Percentiles rank a stretch among this genome's conserved stretches.
Conservation (phyloP, 2,797 vertebrate genomes). For the Jordanella pulchra region DNA sequence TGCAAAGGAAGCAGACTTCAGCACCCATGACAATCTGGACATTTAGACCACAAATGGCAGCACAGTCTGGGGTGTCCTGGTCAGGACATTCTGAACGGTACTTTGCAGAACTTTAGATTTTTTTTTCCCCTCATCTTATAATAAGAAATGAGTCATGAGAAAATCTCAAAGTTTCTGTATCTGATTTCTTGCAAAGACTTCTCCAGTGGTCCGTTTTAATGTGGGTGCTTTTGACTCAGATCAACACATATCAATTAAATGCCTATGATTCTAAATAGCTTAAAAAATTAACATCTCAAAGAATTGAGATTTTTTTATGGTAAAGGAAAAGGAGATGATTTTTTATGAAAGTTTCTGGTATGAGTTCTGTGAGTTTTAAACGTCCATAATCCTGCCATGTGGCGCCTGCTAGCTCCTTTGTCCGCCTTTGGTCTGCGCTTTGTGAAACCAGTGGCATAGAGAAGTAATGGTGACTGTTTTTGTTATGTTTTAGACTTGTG, state of each 20-base stretch:
- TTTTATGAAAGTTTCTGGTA: slow-evolving; percentile 67
- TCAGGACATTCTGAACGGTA: slow-evolving; percentile 22
- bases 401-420: slow-evolving; percentile 62
- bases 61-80: slow-evolving; percentile 30
- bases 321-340: slow-evolving; percentile 45
- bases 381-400: slow-evolving; percentile 49
- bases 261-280: slow-evolving; percentile 63
- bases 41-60: slow-evolving; percentile 55
- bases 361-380: slow-evolving; percentile 70
- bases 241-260: slow-evolving; percentile 84
- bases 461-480: slow-evolving; percentile 78
- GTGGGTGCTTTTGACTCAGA: slow-evolving; percentile 65
- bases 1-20: slow-evolving; percentile 16
- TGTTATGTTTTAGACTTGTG: slow-evolving; percentile 79
- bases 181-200: slow-evolving; percentile 28
- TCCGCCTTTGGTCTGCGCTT: slow-evolving; percentile 72
- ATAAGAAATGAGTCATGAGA: not conserved
- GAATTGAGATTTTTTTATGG: slow-evolving; percentile 74
- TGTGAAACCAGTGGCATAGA: slow-evolving; percentile 82
- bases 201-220: slow-evolving; percentile 49
- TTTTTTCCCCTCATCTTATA: slow-evolving; percentile 19
- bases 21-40: slow-evolving; percentile 57
- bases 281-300: slow-evolving; percentile 56
- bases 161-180: slow-evolving; percentile 27
- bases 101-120: slow-evolving; percentile 17